A percentile compares a stretch with the other conserved stretches of the same genome.
phyloP scores from a whole-genome alignment of 2,888 invertebrate species.

The Dorcus hopei region DNA sequence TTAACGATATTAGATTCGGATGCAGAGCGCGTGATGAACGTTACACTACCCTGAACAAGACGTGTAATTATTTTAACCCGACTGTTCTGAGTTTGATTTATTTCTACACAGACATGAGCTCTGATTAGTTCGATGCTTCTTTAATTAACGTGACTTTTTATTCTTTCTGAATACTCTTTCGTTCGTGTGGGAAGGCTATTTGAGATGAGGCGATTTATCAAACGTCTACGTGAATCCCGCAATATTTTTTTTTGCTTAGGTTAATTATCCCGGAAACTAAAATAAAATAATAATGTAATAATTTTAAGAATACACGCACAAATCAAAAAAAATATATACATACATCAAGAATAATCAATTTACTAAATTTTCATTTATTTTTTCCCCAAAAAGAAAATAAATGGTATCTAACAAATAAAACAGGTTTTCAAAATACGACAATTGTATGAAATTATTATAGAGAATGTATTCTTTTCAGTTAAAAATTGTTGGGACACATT shows the following conservation, averaged over 20 bases:
- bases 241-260: neutral
- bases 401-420: too few species aligned
- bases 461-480: too few species aligned
- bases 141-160: slow-evolving; percentile 50
- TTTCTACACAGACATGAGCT: slow-evolving; percentile 49
- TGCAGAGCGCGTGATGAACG: slow-evolving; percentile 50
- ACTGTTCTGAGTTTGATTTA: slow-evolving; percentile 52
- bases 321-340: too few species aligned
- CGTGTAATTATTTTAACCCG: slow-evolving; percentile 52
- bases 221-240: slow-evolving; percentile 33
- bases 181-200: slow-evolving; percentile 38
- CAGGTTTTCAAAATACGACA: too few species aligned
- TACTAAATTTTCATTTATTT: too few species aligned
- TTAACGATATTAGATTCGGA: slow-evolving; percentile 52
- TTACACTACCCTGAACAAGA: slow-evolving; percentile 49
- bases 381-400: too few species aligned
- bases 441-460: too few species aligned
- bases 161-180: slow-evolving; percentile 35
- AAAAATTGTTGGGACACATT: too few species aligned
- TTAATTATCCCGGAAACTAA: too few species aligned
- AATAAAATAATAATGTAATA: too few species aligned
- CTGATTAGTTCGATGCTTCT: slow-evolving; percentile 53
- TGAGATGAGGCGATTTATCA: slow-evolving; percentile 43
- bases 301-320: too few species aligned
- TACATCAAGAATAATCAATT: too few species aligned